Conservation (phyloP, 2,113 vertebrate genomes). For the Meriones unguiculatus region DNA sequence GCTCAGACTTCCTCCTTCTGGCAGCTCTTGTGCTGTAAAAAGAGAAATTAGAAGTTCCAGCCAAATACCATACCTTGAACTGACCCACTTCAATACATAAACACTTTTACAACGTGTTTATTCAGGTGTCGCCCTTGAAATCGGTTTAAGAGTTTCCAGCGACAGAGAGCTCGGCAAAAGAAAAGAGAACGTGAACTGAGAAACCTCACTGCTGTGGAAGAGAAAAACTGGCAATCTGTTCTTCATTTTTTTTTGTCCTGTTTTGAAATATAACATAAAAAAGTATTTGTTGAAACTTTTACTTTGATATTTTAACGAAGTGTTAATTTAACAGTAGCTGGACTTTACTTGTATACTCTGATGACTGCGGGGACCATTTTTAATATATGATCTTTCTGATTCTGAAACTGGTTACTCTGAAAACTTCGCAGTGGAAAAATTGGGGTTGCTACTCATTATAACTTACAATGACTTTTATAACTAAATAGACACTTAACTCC, state of each 20-base stretch:
- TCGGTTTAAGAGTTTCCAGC: conserved; percentile 93
- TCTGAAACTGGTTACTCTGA: conserved; percentile 71
- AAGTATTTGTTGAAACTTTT: conserved; percentile 84
- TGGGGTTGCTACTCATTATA: conserved; percentile 84
- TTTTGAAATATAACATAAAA: conserved; percentile 84
- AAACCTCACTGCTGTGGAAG: conserved; percentile 86
- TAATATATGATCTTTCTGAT: conserved; percentile 83
- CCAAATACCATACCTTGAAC: conserved; percentile 94
- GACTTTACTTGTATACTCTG: conserved; percentile 76
- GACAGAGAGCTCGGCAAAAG: conserved; percentile 87
- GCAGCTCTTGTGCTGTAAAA: conserved; percentile 91
- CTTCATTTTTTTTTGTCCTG: conserved; percentile 82
- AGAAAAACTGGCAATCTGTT: conserved; percentile 87
- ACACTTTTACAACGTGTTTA: conserved; percentile 94
- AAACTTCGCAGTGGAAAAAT: conserved; percentile 67
- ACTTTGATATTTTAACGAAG: conserved; percentile 86
- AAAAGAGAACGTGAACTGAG: conserved; percentile 84
- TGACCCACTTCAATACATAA: conserved; percentile 94
- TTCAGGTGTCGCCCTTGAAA: conserved; percentile 94
- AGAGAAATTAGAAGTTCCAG: conserved; percentile 92
- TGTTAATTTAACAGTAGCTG: conserved; percentile 83
- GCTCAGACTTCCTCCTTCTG: conserved; percentile 92
- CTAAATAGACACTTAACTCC: conserved; percentile 78
- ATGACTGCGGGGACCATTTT: conserved; percentile 82
- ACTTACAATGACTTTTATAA: conserved; percentile 72